These are phyloP conservation scores for Drosophila lacteicornis DNA, from an alignment of 1,140 invertebrate genomes.

Conservation along the genomic window DNA sequence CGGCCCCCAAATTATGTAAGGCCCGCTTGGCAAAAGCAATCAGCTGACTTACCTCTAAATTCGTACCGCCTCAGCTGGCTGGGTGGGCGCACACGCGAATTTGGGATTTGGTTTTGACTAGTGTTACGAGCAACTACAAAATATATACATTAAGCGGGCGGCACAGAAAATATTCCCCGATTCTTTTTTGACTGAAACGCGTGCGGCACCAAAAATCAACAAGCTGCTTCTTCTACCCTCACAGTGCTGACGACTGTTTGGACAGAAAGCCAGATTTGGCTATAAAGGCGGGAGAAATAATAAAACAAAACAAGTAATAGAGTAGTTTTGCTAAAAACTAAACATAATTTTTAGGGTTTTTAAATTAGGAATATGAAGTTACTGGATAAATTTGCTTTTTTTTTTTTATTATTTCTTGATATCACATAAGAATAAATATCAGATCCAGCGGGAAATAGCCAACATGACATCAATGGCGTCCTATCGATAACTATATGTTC, in stretches of 20 bases:
- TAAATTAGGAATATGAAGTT: no score
- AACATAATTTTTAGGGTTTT: no score
- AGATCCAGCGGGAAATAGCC: background rate
- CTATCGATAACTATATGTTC: background rate
- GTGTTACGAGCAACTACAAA: constrained; percentile 37
- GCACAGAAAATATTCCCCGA: constrained; percentile 37
- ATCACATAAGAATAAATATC: background rate
- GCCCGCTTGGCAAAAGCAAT: background rate
- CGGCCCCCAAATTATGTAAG: constrained; percentile 63
- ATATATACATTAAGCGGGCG: constrained; percentile 42
- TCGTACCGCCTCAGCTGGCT: constrained; percentile 12
- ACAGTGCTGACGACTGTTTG: constrained; percentile 1
- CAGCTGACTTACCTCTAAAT: constrained; percentile 43
- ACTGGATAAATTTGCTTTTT: background rate
- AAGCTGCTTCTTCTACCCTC: constrained; percentile 35
- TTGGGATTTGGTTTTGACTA: constrained; percentile 25
- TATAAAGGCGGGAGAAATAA: background rate
- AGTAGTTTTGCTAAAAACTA: no score
- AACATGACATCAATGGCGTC: background rate
- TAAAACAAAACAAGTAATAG: no score
- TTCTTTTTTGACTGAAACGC: constrained; percentile 50
- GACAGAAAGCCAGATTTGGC: background rate
- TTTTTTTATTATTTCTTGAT: background rate
- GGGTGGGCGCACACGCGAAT: constrained; percentile 36
- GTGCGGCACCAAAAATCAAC: constrained; percentile 63